phyloP scores from a whole-genome alignment of 2,888 invertebrate genomes.

The Punctoribates punctum region DNA sequence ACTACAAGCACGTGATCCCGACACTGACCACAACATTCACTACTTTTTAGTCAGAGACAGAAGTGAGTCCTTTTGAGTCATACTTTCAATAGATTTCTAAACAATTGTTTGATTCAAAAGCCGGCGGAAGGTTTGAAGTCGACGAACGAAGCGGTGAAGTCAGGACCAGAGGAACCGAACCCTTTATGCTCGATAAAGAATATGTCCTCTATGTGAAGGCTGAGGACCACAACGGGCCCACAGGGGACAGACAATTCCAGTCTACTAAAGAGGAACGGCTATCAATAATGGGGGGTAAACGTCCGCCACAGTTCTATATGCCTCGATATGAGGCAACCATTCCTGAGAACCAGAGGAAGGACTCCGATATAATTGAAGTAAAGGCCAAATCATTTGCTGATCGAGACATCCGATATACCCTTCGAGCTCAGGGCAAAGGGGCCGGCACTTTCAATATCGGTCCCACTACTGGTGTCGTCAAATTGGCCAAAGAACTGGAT shows the following conservation, averaged over 20 bases:
- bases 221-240: constrained; percentile 87
- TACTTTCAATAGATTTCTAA: not conserved
- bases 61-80: constrained; percentile 55
- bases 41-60: constrained; percentile 91
- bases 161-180: constrained; percentile 81
- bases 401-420: constrained; percentile 89
- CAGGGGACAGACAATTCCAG: constrained; percentile 83
- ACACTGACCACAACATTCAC: constrained; percentile 91
- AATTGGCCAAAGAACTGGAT: constrained; percentile 90
- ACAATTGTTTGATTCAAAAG: constrained; percentile 51
- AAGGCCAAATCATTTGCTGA: constrained; percentile 97
- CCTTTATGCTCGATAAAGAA: constrained; percentile 91
- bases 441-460: constrained; percentile 94
- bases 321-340: constrained; percentile 91
- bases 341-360: constrained; percentile 93
- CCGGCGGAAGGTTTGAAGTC: constrained; percentile 71
- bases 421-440: constrained; percentile 91
- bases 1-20: constrained; percentile 93
- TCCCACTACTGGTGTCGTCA: constrained; percentile 88
- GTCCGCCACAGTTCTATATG: constrained; percentile 96
- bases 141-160: constrained; percentile 89
- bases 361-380: constrained; percentile 92
- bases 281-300: constrained; percentile 93
- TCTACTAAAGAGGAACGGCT: constrained; percentile 85
- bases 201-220: constrained; percentile 94